Conservation (phyloP, 2,797 vertebrate species). For the Enteromius anoplus region DNA sequence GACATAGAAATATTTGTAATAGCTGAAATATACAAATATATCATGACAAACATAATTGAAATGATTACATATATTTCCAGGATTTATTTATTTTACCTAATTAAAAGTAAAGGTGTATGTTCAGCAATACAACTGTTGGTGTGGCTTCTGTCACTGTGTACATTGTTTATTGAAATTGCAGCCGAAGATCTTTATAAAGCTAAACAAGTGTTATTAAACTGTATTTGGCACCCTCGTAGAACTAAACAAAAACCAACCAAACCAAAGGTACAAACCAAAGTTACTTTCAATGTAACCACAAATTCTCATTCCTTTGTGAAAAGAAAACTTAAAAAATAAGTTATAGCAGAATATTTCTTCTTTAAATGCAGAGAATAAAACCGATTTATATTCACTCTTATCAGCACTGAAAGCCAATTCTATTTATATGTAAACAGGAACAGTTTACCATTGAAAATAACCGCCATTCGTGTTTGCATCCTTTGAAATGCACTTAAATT, state of each 20-base stretch:
- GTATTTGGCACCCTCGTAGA: not conserved
- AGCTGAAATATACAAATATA: not conserved
- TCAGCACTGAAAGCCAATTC: not conserved
- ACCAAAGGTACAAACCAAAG: not conserved
- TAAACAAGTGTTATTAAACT: not conserved
- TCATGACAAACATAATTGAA: not conserved
- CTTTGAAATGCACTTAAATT: not conserved
- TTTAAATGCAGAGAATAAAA: not conserved
- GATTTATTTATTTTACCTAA: not conserved
- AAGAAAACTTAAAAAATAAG: not conserved
- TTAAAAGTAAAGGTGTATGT: not conserved
- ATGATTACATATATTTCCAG: not conserved
- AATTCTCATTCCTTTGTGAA: not conserved
- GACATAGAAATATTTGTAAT: not conserved
- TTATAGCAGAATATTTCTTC: no score
- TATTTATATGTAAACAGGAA: not conserved
- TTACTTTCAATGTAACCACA: constrained; percentile 28
- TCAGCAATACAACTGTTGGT: not conserved
- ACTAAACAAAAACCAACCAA: not conserved
- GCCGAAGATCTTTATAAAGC: no score
- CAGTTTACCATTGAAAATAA: not conserved
- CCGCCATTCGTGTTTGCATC: not conserved
- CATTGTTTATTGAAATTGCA: not conserved
- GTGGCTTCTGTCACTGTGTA: not conserved
- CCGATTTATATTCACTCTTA: not conserved